These are phyloP conservation scores for Craseonycteris thonglongyai DNA, from an alignment of 2,113 vertebrate species.

Conservation along the genomic window DNA sequence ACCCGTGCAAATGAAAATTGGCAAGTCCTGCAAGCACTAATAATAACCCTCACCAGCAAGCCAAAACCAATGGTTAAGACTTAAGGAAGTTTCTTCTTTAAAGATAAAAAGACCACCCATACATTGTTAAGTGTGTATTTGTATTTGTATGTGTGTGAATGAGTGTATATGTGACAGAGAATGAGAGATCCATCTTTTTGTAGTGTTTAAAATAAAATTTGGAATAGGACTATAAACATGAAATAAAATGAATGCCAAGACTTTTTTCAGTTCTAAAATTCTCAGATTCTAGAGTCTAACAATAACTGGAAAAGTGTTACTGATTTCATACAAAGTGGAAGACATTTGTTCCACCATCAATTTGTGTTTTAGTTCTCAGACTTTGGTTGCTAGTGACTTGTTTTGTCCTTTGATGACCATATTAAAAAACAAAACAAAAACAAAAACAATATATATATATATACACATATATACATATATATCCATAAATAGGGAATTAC, in stretches of 20 bases:
- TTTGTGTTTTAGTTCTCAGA: not conserved
- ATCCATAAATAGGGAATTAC: not conserved
- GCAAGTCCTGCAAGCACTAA: slow-evolving; percentile 49
- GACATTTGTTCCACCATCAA: not conserved
- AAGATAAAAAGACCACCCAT: slow-evolving; percentile 16
- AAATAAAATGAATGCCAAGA: not conserved
- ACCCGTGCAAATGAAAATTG: slow-evolving; percentile 57
- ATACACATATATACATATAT: too few relatives aligned
- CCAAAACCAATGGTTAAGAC: slow-evolving; percentile 28
- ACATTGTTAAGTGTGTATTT: not conserved
- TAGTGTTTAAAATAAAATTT: not conserved
- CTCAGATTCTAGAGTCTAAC: not conserved
- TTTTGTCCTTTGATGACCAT: not conserved
- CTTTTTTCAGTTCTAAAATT: not conserved
- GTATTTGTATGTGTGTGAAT: not conserved
- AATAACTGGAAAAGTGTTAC: not conserved
- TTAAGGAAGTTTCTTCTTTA: slow-evolving; percentile 14
- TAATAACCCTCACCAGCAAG: slow-evolving; percentile 48
- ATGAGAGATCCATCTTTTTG: not conserved
- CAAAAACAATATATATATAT: too few relatives aligned
- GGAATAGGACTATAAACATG: not conserved
- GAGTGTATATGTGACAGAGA: not conserved
- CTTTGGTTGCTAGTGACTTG: not conserved
- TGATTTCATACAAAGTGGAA: not conserved
- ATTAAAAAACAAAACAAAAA: too few relatives aligned